Percentiles rank a stretch among this genome's conserved stretches.
These are phyloP conservation scores for Halyomorpha halys DNA, from an alignment of 1,140 invertebrate genomes.

Conservation along the genomic window DNA sequence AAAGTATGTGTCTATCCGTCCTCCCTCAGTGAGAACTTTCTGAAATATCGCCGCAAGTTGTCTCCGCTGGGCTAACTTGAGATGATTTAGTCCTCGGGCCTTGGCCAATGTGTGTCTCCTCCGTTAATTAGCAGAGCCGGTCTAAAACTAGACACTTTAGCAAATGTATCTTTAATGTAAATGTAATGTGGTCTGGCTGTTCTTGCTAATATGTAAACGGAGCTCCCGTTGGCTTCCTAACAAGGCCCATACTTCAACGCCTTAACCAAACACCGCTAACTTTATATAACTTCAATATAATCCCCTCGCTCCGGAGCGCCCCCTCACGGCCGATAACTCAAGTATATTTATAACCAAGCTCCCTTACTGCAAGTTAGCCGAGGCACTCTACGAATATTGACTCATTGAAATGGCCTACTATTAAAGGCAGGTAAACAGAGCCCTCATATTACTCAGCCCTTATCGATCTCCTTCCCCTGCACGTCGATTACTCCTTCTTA, in stretches of 20 bases:
- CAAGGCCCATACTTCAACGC: conserved; percentile 14
- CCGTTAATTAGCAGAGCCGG: conserved; percentile 23
- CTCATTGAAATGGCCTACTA: conserved; percentile 1
- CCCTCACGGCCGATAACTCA: conserved; percentile 1
- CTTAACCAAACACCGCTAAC: conserved; percentile 22
- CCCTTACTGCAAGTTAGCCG: background rate
- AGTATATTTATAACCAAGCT: conserved; percentile 6
- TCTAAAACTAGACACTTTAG: conserved; percentile 27
- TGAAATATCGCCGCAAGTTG: conserved; percentile 6
- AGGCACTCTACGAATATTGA: background rate
- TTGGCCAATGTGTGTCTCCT: background rate
- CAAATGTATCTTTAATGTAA: conserved; percentile 28
- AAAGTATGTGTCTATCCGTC: conserved; percentile 10
- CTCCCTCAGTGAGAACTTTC: background rate
- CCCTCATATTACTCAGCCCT: background rate
- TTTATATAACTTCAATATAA: conserved; percentile 25
- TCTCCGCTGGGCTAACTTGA: conserved; percentile 3
- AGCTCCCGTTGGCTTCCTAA: background rate
- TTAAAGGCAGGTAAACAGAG: background rate
- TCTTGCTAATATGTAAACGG: conserved; percentile 21
- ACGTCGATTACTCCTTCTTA: background rate
- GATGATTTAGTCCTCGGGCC: conserved; percentile 23
- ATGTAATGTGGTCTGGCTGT: conserved; percentile 22
- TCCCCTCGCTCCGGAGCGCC: background rate
- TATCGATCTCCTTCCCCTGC: background rate